A percentile compares a stretch with the other conserved stretches of the same genome.
phyloP scores from a whole-genome alignment of 2,888 invertebrate genomes.

The Cryptocephalus moraei region DNA sequence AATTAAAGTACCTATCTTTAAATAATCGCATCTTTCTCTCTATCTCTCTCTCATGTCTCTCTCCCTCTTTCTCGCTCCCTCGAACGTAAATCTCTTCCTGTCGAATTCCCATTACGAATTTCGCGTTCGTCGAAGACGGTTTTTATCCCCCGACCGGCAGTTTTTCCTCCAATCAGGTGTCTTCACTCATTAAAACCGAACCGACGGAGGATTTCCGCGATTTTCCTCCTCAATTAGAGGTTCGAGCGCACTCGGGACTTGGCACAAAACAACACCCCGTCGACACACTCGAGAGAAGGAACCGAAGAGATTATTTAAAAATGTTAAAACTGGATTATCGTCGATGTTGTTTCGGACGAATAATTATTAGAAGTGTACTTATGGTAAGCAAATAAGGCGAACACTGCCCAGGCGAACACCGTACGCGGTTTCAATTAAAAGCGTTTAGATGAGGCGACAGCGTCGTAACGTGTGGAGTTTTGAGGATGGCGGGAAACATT shows the following conservation, averaged over 20 bases:
- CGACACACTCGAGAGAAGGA: neutral
- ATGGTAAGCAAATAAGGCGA: slow-evolving; percentile 19
- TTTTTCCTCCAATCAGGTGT: no score
- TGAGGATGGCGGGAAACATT: no score
- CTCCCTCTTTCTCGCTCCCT: no score
- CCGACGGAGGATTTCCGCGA: slow-evolving; percentile 1
- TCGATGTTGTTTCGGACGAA: neutral
- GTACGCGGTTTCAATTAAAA: slow-evolving; percentile 30
- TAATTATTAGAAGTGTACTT: slow-evolving; percentile 17
- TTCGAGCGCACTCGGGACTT: slow-evolving; percentile 12
- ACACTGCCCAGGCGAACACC: slow-evolving; percentile 24
- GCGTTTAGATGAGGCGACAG: slow-evolving; percentile 11
- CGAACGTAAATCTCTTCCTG: no score
- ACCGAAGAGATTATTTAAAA: neutral
- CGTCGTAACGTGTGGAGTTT: no score
- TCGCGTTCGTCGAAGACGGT: no score
- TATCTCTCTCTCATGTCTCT: no score
- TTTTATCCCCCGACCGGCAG: no score
- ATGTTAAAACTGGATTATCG: neutral
- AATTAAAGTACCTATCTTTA: no score
- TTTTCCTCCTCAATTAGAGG: slow-evolving; percentile 5
- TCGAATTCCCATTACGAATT: no score
- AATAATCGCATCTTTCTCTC: no score
- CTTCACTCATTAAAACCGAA: neutral
- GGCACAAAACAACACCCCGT: slow-evolving; percentile 12